phyloP scores from a whole-genome alignment of 2,797 vertebrate genomes.

The Lerista edwardsae region DNA sequence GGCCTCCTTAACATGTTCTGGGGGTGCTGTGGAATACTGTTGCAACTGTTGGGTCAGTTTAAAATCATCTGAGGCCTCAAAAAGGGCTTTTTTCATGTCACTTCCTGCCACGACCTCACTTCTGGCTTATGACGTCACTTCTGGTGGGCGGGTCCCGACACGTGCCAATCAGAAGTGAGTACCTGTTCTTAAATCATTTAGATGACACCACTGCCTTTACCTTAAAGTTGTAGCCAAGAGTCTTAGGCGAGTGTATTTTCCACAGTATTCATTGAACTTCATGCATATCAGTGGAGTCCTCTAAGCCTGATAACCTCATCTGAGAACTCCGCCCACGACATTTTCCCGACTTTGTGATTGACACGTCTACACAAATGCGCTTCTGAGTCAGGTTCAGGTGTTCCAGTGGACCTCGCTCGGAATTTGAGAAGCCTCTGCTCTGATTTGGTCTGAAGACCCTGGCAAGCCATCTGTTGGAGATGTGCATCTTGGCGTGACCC shows the following conservation, averaged over 20 bases:
- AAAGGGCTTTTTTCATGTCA: too few relatives aligned
- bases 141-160: too few relatives aligned
- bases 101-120: too few relatives aligned
- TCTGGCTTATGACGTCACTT: too few relatives aligned
- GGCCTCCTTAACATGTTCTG: too few relatives aligned
- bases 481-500: neutral
- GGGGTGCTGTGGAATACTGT: too few relatives aligned
- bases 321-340: neutral
- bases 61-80: too few relatives aligned
- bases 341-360: neutral
- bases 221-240: neutral
- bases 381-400: neutral
- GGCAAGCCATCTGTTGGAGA: neutral
- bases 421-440: neutral
- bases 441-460: neutral
- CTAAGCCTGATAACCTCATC: neutral
- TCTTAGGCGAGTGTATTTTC: neutral
- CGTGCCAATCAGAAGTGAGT: too few relatives aligned
- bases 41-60: too few relatives aligned
- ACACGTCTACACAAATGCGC: neutral
- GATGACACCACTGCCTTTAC: too few relatives aligned
- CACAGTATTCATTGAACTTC: neutral
- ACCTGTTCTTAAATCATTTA: too few relatives aligned
- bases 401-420: neutral
- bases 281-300: neutral